Base-by-base conservation (phyloP, 2,888 invertebrate species). In the Eledona agricola region DNA sequence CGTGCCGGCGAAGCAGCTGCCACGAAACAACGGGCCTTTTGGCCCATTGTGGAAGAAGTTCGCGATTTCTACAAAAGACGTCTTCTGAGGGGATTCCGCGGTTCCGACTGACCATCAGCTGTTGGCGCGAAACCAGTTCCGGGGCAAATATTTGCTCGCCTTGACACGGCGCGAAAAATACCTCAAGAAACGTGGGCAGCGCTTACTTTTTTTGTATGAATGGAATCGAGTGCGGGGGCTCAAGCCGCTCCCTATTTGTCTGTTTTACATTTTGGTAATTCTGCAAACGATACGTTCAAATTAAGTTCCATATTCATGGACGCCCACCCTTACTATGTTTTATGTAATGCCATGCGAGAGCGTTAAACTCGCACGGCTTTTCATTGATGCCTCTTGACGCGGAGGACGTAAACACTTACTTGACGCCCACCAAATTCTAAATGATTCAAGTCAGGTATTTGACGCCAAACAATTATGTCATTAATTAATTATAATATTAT, bases 1-100 rank as follows among this genome's bases (percentile, higher is more conserved):
- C 63, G 65, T 65, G 65, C 63, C 64, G 56, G 47, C 50, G 46
- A 53, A 58, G 61, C 64, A 64, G 58, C 64, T 63, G 65, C 59
- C 26, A 31, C 26, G 29, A 16, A 46, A 35, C 35, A 49, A 49
- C 19, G 26, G 37, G 23, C 52, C 55, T 55, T 56, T 49, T 37
- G 25, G 17, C 31, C 58, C 55, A 58, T 61, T 61, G 60, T 61
- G 43, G 45, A 50, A 54, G 23, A 11, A 63, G 59, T 51, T 59
- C 54, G 60, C 59, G 57, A 60, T 58, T 55, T 35, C 20, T 40
- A 59, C 57, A 60, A 60, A 52, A 50, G 53, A 43, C 47, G 46
- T 47, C 55, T 54, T 38, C 34, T 37, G 16, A 22, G 53, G 55
- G 58, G 55, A 58, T 58, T 57, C 58, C 57, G 56, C 34, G 7